Percentiles rank a stretch among this genome's conserved stretches.
Conservation (phyloP, 2,113 vertebrate species). For the Antigone vipio region DNA sequence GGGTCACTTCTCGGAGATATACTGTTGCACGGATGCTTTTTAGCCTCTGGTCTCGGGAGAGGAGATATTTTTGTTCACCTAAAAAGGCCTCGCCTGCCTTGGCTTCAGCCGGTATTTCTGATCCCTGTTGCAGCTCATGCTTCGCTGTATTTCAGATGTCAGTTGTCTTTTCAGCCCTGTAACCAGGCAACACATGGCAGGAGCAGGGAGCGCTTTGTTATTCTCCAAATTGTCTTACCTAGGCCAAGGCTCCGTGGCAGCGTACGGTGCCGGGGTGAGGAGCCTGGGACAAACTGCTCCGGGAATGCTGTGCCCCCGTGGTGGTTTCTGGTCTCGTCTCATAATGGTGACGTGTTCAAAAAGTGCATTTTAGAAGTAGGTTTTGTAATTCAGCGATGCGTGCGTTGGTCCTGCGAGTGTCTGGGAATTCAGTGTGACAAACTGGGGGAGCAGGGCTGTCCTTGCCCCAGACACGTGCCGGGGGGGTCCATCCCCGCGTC, state of each 20-base stretch:
- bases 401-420: not conserved
- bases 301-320: accelerated
- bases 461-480: not conserved
- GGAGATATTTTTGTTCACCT: not conserved
- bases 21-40: not conserved
- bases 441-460: not conserved
- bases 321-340: accelerated
- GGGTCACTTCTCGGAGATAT: not conserved
- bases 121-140: not conserved
- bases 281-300: accelerated
- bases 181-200: conserved; percentile 43
- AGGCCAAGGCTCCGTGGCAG: not conserved
- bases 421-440: not conserved
- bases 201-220: conserved; percentile 13
- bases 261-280: not conserved
- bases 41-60: not conserved
- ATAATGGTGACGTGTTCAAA: accelerated
- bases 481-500: accelerated
- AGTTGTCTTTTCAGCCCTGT: conserved; percentile 38
- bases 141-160: not conserved
- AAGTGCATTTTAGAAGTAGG: not conserved
- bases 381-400: not conserved
- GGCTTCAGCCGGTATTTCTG: not conserved
- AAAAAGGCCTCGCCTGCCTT: not conserved
- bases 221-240: conserved; percentile 6